These are phyloP conservation scores for Sesamia nonagrioides DNA, from an alignment of 1,140 invertebrate genomes.

Conservation along the genomic window DNA sequence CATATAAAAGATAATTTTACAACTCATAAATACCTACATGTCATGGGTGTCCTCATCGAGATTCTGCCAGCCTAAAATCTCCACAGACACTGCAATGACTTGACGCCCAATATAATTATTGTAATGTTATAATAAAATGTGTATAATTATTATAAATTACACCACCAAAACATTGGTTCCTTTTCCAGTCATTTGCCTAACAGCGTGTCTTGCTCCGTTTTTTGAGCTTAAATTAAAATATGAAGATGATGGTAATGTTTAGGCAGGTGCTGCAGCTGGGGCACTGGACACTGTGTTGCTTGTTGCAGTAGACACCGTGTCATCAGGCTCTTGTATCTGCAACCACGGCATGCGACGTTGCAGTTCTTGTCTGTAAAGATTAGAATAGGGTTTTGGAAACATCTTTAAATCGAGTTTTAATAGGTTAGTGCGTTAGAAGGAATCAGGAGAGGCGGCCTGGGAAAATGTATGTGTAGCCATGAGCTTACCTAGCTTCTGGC, in stretches of 20 bases:
- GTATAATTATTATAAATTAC: too few species aligned
- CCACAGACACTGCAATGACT: background rate
- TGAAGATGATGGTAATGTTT: background rate
- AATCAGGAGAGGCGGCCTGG: too few species aligned
- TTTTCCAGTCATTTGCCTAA: background rate
- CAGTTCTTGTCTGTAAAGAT: conserved; percentile 80
- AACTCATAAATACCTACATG: too few species aligned
- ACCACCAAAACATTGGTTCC: background rate
- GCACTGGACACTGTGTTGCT: conserved; percentile 69
- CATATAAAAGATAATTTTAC: too few species aligned
- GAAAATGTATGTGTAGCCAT: too few species aligned
- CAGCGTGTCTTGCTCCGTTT: background rate
- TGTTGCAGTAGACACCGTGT: conserved; percentile 78
- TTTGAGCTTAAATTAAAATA: conserved; percentile 17
- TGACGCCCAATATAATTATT: too few species aligned
- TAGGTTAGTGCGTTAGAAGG: too few species aligned
- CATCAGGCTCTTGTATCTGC: conserved; percentile 85
- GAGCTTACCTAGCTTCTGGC: too few species aligned
- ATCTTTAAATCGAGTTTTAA: too few species aligned
- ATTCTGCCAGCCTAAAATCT: background rate
- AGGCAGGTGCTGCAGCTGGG: conserved; percentile 70
- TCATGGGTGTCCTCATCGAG: too few species aligned
- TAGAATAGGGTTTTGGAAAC: background rate
- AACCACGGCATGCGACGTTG: conserved; percentile 86
- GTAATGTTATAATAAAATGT: too few species aligned